Evolutionary conservation across 2,888 invertebrate species (phyloP), one percentile per base, ranked within the genome.

Genomic region (Sinodicranocentrus sp.): DNA sequence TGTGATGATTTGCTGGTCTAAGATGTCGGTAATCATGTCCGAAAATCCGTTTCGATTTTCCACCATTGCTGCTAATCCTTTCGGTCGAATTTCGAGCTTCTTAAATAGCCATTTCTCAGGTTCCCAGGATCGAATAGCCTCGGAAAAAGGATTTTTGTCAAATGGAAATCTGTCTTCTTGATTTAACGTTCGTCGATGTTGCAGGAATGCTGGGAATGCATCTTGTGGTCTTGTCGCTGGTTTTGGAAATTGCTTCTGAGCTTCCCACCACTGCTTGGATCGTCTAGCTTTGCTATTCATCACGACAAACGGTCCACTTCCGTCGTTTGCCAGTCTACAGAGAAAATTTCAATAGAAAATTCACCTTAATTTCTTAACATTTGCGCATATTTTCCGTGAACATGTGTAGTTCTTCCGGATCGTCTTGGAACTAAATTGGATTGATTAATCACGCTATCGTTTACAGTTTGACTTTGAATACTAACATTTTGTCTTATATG

Each of bases 361-460:
- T 33, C 3, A 33, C 10, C 5, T 33, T 10, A 10, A 33, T 6
- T 10, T n/a, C 21, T 67, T 25, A 67, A 48, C 44, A 6, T 48
- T 21, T 28, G 6, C n/a, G 3, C 25, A 54, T 70, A 70, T 54
- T 54, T 15, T 28, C 70, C 70, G 0, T n/a, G 54, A 6, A 54
- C 19, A 28, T 28, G 17, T 3, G 5, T 52, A 2, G 70, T 70
- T 28, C 70, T 52, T 1, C 70, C 70, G 8, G 70, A 70, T 1
- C 70, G 1, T 70, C 54, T 26, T 48, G 13, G 10, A 44, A 2
- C n/a, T 1, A 15, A 13, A 43, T 6, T 19, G 5, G 33, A 33
- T 6, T 33, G 5, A 33, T 33, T 33, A 33, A 3, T 33, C 10
- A 33, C 33, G 10, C 33, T 33, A 33, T 33, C 33, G 33, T 33